Percentiles rank a stretch among this genome's conserved stretches.
phyloP scores from a whole-genome alignment of 2,797 vertebrate species.

The Schizopygopsis pylzovi region DNA sequence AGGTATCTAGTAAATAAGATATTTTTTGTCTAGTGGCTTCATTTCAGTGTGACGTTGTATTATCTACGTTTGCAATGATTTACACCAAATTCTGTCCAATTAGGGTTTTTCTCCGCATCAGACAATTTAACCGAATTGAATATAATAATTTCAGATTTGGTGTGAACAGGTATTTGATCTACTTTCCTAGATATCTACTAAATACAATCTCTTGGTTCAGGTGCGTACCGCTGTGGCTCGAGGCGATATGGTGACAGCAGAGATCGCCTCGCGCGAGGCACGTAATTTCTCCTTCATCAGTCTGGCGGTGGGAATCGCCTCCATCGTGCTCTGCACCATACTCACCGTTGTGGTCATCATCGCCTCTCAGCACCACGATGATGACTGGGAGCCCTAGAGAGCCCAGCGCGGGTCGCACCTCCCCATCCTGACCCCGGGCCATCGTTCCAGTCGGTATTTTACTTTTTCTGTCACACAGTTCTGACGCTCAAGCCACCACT shows the following conservation, averaged over 20 bases:
- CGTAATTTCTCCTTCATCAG: constrained; percentile 98
- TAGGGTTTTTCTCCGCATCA: neutral
- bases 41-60: neutral
- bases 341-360: constrained; percentile 96
- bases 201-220: constrained; percentile 65
- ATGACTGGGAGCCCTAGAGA: constrained; percentile 90
- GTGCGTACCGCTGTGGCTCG: constrained; percentile 90
- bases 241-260: constrained; percentile 93
- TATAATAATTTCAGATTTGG: neutral
- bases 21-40: neutral
- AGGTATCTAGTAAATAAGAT: neutral
- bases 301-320: constrained; percentile 92
- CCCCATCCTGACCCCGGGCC: constrained; percentile 21
- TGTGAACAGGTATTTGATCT: neutral
- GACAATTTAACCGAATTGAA: neutral
- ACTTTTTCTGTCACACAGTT: constrained; percentile 48
- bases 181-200: neutral
- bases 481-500: constrained; percentile 10
- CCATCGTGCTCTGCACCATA: constrained; percentile 95
- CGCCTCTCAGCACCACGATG: constrained; percentile 93
- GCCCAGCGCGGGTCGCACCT: neutral
- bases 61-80: neutral
- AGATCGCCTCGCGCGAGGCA: constrained; percentile 92
- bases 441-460: constrained; percentile 46
- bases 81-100: neutral